These are phyloP conservation scores for Salvator merianae DNA, from an alignment of 2,113 vertebrate genomes.

Conservation along the genomic window DNA sequence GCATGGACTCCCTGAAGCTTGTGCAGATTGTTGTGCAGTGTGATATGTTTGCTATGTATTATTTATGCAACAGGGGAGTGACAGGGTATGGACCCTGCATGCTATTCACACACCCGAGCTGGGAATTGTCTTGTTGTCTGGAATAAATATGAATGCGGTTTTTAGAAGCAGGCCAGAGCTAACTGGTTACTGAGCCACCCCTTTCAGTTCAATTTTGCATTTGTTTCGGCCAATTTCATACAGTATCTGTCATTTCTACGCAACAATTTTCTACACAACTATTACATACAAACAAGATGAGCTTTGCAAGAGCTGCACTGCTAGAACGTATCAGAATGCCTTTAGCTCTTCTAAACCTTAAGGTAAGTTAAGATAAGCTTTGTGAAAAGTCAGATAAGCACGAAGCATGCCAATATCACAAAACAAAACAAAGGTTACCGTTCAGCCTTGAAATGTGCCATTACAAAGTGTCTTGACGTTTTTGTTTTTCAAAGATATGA, in stretches of 20 bases:
- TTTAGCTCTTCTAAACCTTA: not conserved
- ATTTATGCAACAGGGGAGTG: no score
- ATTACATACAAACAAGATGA: not conserved
- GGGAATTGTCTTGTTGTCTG: no score
- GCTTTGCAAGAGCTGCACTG: not conserved
- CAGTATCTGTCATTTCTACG: not conserved
- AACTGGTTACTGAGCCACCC: not conserved
- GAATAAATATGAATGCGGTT: no score
- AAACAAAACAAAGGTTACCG: not conserved
- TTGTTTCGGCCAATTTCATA: not conserved
- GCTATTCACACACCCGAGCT: no score
- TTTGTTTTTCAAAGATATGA: not conserved
- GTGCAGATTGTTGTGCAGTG: no score
- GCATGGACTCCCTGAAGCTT: no score
- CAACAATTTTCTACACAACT: not conserved
- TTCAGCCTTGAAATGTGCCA: constrained; percentile 5
- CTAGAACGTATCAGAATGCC: not conserved
- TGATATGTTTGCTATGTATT: no score
- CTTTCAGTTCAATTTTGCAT: not conserved
- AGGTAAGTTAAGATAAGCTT: constrained; percentile 1
- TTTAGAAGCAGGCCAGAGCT: not conserved
- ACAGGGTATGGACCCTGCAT: no score
- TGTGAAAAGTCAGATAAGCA: not conserved
- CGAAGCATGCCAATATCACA: not conserved
- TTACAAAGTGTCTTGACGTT: not conserved